Conservation (phyloP, 2,113 vertebrate species). For the Opisthocomus hoazin region DNA sequence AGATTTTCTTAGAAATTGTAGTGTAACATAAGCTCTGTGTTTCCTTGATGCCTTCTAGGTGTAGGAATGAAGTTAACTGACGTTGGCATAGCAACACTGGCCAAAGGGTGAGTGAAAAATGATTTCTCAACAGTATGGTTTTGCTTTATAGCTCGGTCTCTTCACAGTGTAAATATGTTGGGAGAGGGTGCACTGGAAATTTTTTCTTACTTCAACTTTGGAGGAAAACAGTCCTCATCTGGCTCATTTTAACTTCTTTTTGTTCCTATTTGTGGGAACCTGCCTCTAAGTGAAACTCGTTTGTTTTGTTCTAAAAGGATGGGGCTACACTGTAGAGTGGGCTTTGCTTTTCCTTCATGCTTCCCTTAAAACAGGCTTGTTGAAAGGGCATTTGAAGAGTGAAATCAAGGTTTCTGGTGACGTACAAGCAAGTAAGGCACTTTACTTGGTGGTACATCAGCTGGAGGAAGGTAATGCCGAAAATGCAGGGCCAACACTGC, state of each 20-base stretch:
- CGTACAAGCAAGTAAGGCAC: neutral
- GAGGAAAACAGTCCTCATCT: neutral
- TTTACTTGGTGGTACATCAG: neutral
- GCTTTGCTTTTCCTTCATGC: neutral
- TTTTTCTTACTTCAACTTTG: neutral
- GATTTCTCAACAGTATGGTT: neutral
- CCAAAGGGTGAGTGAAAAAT: slow-evolving; percentile 87
- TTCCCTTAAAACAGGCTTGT: neutral
- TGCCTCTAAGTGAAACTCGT: neutral
- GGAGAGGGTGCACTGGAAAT: neutral
- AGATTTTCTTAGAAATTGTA: neutral
- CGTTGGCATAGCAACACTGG: slow-evolving; percentile 92
- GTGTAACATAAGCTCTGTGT: neutral
- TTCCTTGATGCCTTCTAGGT: slow-evolving; percentile 72
- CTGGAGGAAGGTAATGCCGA: neutral
- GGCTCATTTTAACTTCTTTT: neutral
- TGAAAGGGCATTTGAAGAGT: neutral
- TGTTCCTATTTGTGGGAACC: neutral
- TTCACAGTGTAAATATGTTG: neutral
- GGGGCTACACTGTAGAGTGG: neutral
- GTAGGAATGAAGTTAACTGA: slow-evolving; percentile 97
- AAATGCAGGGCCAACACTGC: neutral
- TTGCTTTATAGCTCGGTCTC: neutral
- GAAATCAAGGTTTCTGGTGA: neutral
- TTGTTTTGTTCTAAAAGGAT: neutral